phyloP scores from a whole-genome alignment of 2,113 vertebrate species.

The Pantherophis guttatus region DNA sequence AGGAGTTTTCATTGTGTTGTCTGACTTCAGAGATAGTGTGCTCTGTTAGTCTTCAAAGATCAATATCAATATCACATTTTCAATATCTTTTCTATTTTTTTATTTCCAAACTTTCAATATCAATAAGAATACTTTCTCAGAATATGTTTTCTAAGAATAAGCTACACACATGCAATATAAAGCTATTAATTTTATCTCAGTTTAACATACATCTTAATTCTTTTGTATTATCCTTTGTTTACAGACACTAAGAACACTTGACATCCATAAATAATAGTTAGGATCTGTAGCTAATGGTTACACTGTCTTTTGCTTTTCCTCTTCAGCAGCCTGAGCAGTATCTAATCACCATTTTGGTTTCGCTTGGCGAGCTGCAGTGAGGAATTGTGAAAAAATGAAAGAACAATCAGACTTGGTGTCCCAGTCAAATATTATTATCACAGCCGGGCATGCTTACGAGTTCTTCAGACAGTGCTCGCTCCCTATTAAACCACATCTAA shows the following conservation, averaged over 20 bases:
- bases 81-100: neutral
- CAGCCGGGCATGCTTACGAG: neutral
- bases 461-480: neutral
- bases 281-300: neutral
- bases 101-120: neutral
- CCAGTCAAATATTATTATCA: neutral
- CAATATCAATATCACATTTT: neutral
- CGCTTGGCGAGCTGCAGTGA: neutral
- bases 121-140: neutral
- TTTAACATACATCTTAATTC: neutral
- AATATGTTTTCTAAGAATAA: neutral
- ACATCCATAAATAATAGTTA: neutral
- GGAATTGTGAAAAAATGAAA: neutral
- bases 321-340: neutral
- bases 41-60: neutral
- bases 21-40: neutral
- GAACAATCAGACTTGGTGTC: neutral
- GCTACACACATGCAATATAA: neutral
- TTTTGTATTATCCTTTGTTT: neutral
- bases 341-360: neutral
- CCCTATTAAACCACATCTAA: neutral
- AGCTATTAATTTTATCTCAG: neutral
- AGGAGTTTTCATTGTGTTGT: neutral
- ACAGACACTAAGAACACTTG: neutral
- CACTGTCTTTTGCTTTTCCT: neutral